Conservation (phyloP, 92 coral and sea anemone genomes). For the Meandrina meandrites region DNA sequence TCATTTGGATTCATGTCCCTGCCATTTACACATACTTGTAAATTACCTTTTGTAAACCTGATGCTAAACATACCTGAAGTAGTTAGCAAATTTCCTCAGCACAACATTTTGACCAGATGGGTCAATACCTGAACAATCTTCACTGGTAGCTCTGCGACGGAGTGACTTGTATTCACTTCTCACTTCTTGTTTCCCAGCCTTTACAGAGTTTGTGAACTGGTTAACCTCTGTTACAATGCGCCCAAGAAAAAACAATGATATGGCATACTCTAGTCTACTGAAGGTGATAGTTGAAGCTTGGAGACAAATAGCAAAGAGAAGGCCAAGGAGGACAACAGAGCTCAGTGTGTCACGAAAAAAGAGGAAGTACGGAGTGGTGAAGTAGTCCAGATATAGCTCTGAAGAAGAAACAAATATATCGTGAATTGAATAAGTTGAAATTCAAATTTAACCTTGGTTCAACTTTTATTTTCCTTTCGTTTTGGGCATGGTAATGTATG, state of each 20-base stretch:
- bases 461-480: too few species aligned
- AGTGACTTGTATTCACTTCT: neutral
- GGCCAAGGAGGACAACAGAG: constrained; percentile 39
- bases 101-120: neutral
- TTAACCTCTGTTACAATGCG: constrained; percentile 26
- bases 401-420: neutral
- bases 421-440: neutral
- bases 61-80: constrained; percentile 15
- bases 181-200: neutral
- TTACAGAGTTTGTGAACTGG: constrained; percentile 31
- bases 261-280: constrained; percentile 27
- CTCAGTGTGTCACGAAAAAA: constrained; percentile 39
- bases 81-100: neutral
- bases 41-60: too few species aligned
- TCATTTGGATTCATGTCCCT: too few species aligned
- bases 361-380: constrained; percentile 54
- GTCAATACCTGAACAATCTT: neutral
- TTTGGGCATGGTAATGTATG: too few species aligned
- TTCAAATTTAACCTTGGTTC: too few species aligned
- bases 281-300: constrained; percentile 21
- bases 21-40: neutral
- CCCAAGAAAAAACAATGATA: constrained; percentile 51
- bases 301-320: constrained; percentile 46
- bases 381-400: constrained; percentile 48
- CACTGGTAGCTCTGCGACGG: neutral